Evolutionary conservation across 1,140 invertebrate species (phyloP).

Genomic region (Zaprionus ornatus): DNA sequence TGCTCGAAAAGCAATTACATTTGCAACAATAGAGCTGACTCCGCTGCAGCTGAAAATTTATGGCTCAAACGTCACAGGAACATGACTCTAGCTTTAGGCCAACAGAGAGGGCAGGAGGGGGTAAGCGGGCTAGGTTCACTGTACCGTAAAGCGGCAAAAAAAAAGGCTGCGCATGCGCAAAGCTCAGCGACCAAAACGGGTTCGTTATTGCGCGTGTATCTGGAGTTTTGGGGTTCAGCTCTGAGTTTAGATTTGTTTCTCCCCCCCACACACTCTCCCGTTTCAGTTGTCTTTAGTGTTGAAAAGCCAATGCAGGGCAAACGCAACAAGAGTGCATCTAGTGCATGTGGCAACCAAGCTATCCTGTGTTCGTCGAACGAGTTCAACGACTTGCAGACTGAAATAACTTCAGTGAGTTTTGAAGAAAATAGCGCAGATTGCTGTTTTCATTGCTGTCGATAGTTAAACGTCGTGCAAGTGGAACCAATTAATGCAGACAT

Average conservation of each 20-base stretch:
- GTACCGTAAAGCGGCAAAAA: conserved; percentile 74
- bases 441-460: conserved; percentile 57
- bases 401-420: conserved; percentile 19
- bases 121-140: conserved; percentile 60
- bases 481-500: conserved; percentile 71
- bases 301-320: conserved; percentile 52
- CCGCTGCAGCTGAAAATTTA: conserved; percentile 69
- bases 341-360: background rate
- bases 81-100: conserved; percentile 49
- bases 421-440: conserved; percentile 50
- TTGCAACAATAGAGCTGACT: conserved; percentile 68
- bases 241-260: conserved; percentile 9
- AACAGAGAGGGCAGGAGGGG: background rate
- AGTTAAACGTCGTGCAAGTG: conserved; percentile 72
- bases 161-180: conserved; percentile 77
- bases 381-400: conserved; percentile 54
- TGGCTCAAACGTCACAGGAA: conserved; percentile 76
- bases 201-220: conserved; percentile 40
- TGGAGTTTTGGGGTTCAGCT: conserved; percentile 36
- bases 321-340: background rate
- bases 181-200: conserved; percentile 72
- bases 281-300: conserved; percentile 1
- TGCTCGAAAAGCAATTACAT: conserved; percentile 65
- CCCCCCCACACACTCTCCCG: background rate
- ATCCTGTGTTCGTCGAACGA: conserved; percentile 4